Base-by-base conservation (phyloP, 1,140 invertebrate genomes). In the Drosophila subpulchrella region DNA sequence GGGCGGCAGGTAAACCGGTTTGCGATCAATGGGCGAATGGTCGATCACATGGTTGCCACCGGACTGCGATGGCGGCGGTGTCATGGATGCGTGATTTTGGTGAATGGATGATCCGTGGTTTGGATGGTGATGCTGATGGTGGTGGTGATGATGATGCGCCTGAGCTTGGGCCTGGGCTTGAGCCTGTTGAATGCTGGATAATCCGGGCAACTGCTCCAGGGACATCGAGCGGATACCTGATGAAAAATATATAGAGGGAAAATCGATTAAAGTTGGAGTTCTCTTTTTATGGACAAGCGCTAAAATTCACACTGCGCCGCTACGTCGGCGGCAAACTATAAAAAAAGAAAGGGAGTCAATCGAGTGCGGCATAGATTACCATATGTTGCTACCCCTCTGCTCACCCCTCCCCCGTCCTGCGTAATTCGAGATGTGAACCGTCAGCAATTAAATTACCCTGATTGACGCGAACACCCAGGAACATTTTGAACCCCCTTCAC, bases 391-490 rank as follows among this genome's bases (percentile, higher is more conserved):
- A 12, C 46, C 41, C n/a, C n/a, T 6, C 38, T 5, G 6, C 2
- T 5, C 15, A 51, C 17, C 30, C 41, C 17, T 10, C 24, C 59
- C 46, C 34, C 38, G 42, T 41, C 24, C 67, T 47, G 61, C 60
- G 83, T 88, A 88, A 88, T 77, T 36, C 41, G 80, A 88, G 57
- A 55, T 62, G 46, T 62, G 61, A 76, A 58, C 47, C 60, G 74
- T 73, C 79, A 62, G 78, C 70, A 65, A 78, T 78, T 80, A 63
- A 54, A 58, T 62, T 55, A 48, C 67, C 61, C 76, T 91, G 90
- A 91, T 91, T 91, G 90, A 91, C 90, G 59, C 67, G 90, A 88
- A 89, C 90, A 90, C 90, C 90, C 90, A 86, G 39, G 62, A 59
- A 46, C 47, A 59, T 38, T 15, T 38, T 20, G 57, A 60, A 36